A percentile compares a stretch with the other conserved stretches of the same genome.
Evolutionary conservation across 2,113 vertebrate species (phyloP).

Genomic region (Anguilla japonica): DNA sequence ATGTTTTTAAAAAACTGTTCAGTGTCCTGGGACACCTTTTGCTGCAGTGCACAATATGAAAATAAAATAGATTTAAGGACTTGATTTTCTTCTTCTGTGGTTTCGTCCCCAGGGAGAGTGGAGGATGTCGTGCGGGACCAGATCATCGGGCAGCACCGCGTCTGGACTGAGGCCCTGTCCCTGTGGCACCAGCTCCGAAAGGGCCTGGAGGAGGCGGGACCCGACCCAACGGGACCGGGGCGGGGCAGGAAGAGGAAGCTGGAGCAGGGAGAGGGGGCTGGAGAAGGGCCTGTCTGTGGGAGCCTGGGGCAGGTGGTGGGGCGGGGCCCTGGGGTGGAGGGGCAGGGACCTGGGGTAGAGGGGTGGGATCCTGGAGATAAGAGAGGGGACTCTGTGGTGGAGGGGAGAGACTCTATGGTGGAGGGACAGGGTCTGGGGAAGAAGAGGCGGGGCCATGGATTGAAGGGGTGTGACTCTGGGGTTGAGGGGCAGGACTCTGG

Average conservation of each 20-base stretch:
- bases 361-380: too few species aligned
- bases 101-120: conserved; percentile 58
- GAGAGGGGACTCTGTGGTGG: neutral
- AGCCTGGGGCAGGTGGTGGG: neutral
- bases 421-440: too few species aligned
- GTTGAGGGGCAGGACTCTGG: neutral
- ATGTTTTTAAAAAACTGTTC: too few species aligned
- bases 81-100: neutral
- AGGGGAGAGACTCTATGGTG: too few species aligned
- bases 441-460: too few species aligned
- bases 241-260: conserved; percentile 58
- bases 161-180: conserved; percentile 59
- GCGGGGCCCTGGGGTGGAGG: neutral
- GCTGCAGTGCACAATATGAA: too few species aligned
- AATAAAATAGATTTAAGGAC: neutral
- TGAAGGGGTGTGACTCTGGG: too few species aligned
- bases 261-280: conserved; percentile 24
- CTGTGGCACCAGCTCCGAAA: conserved; percentile 61
- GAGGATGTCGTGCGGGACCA: conserved; percentile 58
- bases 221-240: neutral
- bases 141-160: conserved; percentile 53
- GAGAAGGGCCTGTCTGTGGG: neutral
- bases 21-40: too few species aligned
- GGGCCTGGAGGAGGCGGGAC: neutral
- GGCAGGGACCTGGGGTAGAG: too few species aligned